Evolutionary conservation across 2,113 vertebrate species (phyloP), one percentile per base, ranked within the genome.

Genomic region (Gymnobelideus leadbeateri): DNA sequence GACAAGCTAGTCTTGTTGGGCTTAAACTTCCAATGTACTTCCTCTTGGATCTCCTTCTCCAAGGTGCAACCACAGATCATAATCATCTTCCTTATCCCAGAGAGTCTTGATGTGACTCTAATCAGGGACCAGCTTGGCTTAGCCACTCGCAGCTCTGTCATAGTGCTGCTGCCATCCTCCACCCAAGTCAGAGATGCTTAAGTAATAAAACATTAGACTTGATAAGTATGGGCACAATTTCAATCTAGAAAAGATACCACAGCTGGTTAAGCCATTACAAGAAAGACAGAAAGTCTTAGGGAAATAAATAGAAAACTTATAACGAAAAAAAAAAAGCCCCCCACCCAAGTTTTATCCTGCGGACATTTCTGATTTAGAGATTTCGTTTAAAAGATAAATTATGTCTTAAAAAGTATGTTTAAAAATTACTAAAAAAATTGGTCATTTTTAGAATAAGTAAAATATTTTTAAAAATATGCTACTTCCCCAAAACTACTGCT

Each of bases 101-200:
- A 99, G 99, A 77, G 99, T 99, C 99, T 99, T 99, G 89, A 99
- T 99, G 99, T 99, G 97, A 99, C 99, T 98, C 99, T 99, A 95
- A 99, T 99, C 90, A 99, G 99, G 98, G 98, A 99, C 98, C 98
- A 92, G 51, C 94, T 98, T 11, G n/a, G 96, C 91, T 96, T 95
- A 12, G 12, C 1, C 4, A 26, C 52, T 77, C 95, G 94, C 94
- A 96, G 90, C 96, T 97, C 96, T 93, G 96, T 95, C 96, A 96
- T 97, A 95, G 96, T 91, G 93, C 95, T 92, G 90, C 96, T 90
- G 61, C 96, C 54, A 92, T 91, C 89, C 97, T 94, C 97, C 0
- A 84, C n/a, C 7, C 68, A 21, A 84, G n/a, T 43, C 68, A 43
- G 68, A 84, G 2, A 23, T 23, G 37, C 68, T 84, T 43, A 84